A percentile compares a stretch with the other conserved stretches of the same genome.
Conservation (phyloP, 2,113 vertebrate species). For the Phalacrocorax pelagicus region DNA sequence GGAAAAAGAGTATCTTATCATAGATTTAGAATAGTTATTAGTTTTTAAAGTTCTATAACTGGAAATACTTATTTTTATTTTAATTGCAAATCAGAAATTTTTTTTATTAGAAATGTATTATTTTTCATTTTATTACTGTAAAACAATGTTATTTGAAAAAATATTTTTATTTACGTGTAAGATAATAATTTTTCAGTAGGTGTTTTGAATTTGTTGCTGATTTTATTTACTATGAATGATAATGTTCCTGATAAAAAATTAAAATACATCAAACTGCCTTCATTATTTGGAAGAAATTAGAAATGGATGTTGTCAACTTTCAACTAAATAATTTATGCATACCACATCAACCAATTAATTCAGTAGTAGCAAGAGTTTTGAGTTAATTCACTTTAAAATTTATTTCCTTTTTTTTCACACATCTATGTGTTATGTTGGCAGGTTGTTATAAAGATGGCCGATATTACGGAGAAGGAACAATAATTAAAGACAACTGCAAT, state of each 20-base stretch:
- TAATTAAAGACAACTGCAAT: slow-evolving; percentile 80
- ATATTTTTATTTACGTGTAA: not conserved
- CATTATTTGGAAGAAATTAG: not conserved
- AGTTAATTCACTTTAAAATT: not conserved
- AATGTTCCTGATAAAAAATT: not conserved
- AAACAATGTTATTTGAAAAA: not conserved
- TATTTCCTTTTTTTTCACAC: not conserved
- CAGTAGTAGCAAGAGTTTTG: not conserved
- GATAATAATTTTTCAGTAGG: not conserved
- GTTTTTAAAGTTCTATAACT: not conserved
- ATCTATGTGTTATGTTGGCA: slow-evolving; percentile 59
- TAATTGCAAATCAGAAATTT: not conserved
- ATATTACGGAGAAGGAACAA: slow-evolving; percentile 70
- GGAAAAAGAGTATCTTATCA: not conserved
- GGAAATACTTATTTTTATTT: not conserved
- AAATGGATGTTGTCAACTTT: not conserved
- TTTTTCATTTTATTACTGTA: not conserved
- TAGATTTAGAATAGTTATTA: not conserved
- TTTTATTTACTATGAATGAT: not conserved
- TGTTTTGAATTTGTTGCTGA: not conserved
- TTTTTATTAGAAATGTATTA: not conserved
- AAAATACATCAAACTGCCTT: not conserved
- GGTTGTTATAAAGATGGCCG: slow-evolving; percentile 73
- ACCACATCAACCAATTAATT: not conserved
- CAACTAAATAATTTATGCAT: not conserved